A percentile compares a stretch with the other conserved stretches of the same genome.
These are phyloP conservation scores for Phenacoccus solenopsis DNA, from an alignment of 1,140 invertebrate genomes.

Conservation along the genomic window DNA sequence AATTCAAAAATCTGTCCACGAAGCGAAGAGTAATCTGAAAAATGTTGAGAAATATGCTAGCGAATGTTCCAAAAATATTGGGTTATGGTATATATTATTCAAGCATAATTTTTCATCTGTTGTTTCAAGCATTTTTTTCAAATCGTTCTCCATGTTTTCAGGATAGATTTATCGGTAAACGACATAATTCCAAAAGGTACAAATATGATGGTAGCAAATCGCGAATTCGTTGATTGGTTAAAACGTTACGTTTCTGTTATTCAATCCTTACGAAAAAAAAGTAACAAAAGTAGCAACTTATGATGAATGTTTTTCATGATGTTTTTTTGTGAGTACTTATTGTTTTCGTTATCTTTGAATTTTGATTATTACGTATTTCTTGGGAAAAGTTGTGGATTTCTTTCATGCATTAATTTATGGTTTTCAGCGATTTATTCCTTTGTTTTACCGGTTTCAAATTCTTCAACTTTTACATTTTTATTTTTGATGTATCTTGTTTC, in stretches of 20 bases:
- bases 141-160: neutral
- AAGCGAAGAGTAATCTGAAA: constrained; percentile 4
- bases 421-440: too few relatives aligned
- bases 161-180: neutral
- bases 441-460: too few relatives aligned
- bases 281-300: neutral
- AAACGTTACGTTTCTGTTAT: neutral
- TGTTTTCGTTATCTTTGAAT: too few relatives aligned
- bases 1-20: neutral
- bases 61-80: neutral
- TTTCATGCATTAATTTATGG: too few relatives aligned
- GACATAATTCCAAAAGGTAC: neutral
- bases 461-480: too few relatives aligned
- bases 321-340: too few relatives aligned
- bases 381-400: too few relatives aligned
- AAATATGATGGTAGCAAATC: neutral
- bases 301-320: too few relatives aligned
- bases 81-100: neutral
- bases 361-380: too few relatives aligned
- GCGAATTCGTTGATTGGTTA: neutral
- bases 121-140: too few relatives aligned
- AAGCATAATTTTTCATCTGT: too few relatives aligned
- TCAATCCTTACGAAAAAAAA: neutral
- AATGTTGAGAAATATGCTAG: neutral
- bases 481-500: too few relatives aligned